Base-by-base conservation (phyloP, 1,140 invertebrate genomes). In the Uloborus diversus region DNA sequence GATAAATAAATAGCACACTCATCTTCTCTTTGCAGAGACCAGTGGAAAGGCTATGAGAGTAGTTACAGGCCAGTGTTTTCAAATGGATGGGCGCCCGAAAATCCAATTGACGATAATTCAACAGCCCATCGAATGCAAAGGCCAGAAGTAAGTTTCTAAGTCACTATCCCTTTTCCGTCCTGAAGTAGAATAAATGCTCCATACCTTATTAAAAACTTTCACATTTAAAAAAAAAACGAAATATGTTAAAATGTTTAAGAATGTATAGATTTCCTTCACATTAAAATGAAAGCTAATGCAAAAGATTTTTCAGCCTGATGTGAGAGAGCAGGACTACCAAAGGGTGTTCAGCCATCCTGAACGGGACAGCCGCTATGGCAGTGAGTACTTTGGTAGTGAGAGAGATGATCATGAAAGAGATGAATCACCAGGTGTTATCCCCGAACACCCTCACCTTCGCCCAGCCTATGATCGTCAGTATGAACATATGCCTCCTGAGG, bases 31-130 rank as follows among this genome's bases (percentile, higher is more conserved):
- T 70, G 11, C 28, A 80, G 79, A 33, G 68, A 80, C 33, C 79
- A 80, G 33, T 80, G 79, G 79, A 80, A 73, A 73, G 79, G 79
- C 11, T 71, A 80, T 51, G 92, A 91, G 0, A 91, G 93, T 0
- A 71, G 23, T 33, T 98, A 98, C 85, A 93, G 95, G 85, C 96
- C 97, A 11, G 91, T 96, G n/a, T 98, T 98, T 86, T 93, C 95
- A 89, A 95, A 98, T 87, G 96, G 96, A 2, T 98, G 95, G 95
- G 92, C 93, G 0, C 95, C 94, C n/a, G 79, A 80, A 80, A 70
- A 80, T 80, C 79, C 79, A 32, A 37, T 80, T 30, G 66, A 69
- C 51, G 79, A 80, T 47, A 71, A 28, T 47, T 30, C 66, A 37
- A 30, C 61, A 23, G 23, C 37, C 47, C 65, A 65, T 20, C 61